Conservation (phyloP, 2,888 invertebrate genomes). For the Lapara coniferarum region DNA sequence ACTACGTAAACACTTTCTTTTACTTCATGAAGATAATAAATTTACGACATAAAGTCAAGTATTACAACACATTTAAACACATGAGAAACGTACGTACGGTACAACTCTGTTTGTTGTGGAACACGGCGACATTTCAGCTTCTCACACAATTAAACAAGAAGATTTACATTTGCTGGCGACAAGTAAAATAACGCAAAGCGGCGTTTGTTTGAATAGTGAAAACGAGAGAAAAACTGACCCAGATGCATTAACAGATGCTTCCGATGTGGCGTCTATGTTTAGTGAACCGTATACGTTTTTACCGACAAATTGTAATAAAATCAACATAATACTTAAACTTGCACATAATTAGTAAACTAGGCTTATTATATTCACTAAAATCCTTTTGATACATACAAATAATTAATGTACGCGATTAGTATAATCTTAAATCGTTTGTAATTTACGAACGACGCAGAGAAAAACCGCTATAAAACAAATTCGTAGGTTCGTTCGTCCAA, state of each 20-base stretch:
- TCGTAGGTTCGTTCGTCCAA: too few relatives aligned
- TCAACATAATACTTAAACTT: background rate
- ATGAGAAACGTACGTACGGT: conserved; percentile 43
- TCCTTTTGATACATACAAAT: background rate
- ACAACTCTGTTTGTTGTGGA: conserved; percentile 36
- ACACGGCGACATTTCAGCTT: conserved; percentile 44
- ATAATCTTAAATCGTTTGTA: background rate
- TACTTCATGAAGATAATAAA: conserved; percentile 38
- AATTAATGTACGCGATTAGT: background rate
- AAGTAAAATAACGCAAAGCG: conserved; percentile 46
- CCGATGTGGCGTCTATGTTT: conserved; percentile 46
- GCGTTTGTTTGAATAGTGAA: conserved; percentile 70
- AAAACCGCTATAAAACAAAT: conserved; percentile 1
- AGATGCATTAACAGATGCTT: conserved; percentile 67
- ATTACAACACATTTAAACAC: conserved; percentile 43
- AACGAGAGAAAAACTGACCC: conserved; percentile 69
- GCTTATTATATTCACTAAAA: background rate
- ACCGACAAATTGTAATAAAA: background rate
- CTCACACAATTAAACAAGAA: conserved; percentile 51
- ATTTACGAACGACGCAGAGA: background rate
- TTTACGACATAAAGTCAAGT: conserved; percentile 41
- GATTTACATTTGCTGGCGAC: conserved; percentile 45
- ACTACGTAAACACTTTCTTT: conserved; percentile 45
- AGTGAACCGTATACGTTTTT: conserved; percentile 62
- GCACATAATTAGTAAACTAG: background rate